Percentiles rank a stretch among this genome's conserved stretches.
phyloP scores from a whole-genome alignment of 2,888 invertebrate genomes.

The Mayetiola destructor region DNA sequence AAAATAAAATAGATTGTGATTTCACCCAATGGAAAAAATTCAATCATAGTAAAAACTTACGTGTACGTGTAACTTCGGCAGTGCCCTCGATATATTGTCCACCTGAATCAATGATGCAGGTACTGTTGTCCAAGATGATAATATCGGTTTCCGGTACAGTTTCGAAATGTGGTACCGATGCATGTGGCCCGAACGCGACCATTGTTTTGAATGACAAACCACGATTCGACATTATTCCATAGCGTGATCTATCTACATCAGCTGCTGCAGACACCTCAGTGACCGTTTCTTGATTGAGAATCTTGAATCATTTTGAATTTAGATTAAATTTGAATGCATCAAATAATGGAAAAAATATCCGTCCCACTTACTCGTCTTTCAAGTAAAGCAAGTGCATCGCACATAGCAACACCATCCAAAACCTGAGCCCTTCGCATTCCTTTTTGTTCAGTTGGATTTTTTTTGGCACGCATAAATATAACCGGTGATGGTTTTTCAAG shows the following conservation, averaged over 20 bases:
- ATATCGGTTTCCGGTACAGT: conserved; percentile 49
- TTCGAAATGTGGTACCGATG: conserved; percentile 76
- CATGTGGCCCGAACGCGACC: conserved; percentile 74
- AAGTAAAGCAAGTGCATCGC: conserved; percentile 65
- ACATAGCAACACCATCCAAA: conserved; percentile 77
- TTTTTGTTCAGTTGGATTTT: conserved; percentile 61
- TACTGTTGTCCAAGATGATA: conserved; percentile 55
- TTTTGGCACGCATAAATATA: conserved; percentile 70
- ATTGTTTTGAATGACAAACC: conserved; percentile 76
- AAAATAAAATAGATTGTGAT: neutral
- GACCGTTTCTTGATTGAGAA: conserved; percentile 33
- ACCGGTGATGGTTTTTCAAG: conserved; percentile 62
- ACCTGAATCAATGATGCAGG: conserved; percentile 85
- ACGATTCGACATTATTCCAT: conserved; percentile 52
- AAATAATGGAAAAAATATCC: conserved; percentile 16
- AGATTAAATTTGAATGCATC: too few relatives aligned
- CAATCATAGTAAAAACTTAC: neutral
- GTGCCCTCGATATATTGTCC: conserved; percentile 93
- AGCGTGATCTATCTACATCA: conserved; percentile 57
- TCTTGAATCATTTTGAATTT: neutral
- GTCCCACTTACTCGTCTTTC: conserved; percentile 46
- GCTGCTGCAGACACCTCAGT: conserved; percentile 59
- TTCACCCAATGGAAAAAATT: neutral
- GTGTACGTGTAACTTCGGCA: conserved; percentile 77
- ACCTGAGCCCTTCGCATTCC: conserved; percentile 78